Conservation (phyloP, 2,888 invertebrate genomes). For the Hyalella azteca region DNA sequence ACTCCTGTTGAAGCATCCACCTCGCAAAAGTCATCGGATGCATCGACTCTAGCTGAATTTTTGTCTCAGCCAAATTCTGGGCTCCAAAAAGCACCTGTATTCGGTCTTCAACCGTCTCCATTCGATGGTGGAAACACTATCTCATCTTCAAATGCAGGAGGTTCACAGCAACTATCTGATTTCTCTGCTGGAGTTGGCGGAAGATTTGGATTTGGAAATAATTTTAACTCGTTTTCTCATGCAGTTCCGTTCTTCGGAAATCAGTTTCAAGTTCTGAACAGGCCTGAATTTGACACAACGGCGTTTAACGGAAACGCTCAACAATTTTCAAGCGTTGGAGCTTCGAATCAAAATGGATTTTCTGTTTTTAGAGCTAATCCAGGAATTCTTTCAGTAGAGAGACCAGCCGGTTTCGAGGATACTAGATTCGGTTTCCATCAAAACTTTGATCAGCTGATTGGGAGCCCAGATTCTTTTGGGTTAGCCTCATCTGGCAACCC, state of each 20-base stretch:
- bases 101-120: background rate
- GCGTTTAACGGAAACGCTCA: background rate
- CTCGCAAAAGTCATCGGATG: background rate
- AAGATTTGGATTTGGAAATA: background rate
- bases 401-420: background rate
- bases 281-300: background rate
- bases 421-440: background rate
- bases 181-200: background rate
- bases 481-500: background rate
- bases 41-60: no score
- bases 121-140: background rate
- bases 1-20: background rate
- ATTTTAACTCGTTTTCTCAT: background rate
- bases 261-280: background rate
- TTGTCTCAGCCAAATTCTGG: no score
- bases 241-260: background rate
- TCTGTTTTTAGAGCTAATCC: background rate
- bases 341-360: background rate
- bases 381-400: background rate
- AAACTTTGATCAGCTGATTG: background rate
- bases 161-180: background rate
- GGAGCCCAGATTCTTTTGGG: background rate
- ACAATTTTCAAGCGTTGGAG: background rate
- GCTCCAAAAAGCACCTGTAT: background rate
- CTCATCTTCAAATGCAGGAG: constrained; percentile 12